These are phyloP conservation scores for Coleophora deauratella DNA, from an alignment of 2,888 invertebrate genomes.

Conservation along the genomic window DNA sequence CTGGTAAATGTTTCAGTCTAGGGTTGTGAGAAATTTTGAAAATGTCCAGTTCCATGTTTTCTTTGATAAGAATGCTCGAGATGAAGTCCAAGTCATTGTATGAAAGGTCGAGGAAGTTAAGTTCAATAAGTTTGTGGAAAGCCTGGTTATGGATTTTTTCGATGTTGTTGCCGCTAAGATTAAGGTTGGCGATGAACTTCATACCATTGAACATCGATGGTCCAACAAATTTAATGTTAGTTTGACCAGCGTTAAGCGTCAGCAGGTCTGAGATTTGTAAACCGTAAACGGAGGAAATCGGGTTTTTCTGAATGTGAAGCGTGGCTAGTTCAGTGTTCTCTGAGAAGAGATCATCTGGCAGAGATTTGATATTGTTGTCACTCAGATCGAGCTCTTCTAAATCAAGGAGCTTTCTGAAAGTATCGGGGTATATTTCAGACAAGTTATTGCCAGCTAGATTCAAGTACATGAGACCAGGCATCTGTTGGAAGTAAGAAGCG, in stretches of 20 bases:
- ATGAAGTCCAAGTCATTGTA: slow-evolving; percentile 80
- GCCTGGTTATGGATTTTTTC: slow-evolving; percentile 79
- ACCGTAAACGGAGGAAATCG: slow-evolving; percentile 76
- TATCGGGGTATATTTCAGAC: slow-evolving; percentile 71
- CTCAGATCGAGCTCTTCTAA: slow-evolving; percentile 83
- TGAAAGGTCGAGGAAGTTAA: slow-evolving; percentile 82
- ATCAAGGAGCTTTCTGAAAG: slow-evolving; percentile 76
- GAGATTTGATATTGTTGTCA: slow-evolving; percentile 77
- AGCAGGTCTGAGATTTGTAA: slow-evolving; percentile 77
- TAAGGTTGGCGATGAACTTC: slow-evolving; percentile 77
- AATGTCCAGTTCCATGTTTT: slow-evolving; percentile 79
- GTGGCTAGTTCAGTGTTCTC: slow-evolving; percentile 78
- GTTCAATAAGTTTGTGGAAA: slow-evolving; percentile 77
- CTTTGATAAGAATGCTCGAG: slow-evolving; percentile 79
- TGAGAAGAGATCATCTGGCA: slow-evolving; percentile 78
- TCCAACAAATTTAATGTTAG: slow-evolving; percentile 77
- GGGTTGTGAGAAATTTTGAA: slow-evolving; percentile 82
- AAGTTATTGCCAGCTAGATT: slow-evolving; percentile 81
- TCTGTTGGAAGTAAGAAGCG: slow-evolving; percentile 76
- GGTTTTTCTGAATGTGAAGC: slow-evolving; percentile 80
- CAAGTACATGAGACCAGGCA: slow-evolving; percentile 78
- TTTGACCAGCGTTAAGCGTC: slow-evolving; percentile 80
- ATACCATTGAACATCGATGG: slow-evolving; percentile 78
- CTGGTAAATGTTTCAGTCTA: slow-evolving; percentile 77
- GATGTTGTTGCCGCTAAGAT: slow-evolving; percentile 80